Evolutionary conservation across 2,797 vertebrate genomes (phyloP).

Genomic region (Cryptoprocta ferox): DNA sequence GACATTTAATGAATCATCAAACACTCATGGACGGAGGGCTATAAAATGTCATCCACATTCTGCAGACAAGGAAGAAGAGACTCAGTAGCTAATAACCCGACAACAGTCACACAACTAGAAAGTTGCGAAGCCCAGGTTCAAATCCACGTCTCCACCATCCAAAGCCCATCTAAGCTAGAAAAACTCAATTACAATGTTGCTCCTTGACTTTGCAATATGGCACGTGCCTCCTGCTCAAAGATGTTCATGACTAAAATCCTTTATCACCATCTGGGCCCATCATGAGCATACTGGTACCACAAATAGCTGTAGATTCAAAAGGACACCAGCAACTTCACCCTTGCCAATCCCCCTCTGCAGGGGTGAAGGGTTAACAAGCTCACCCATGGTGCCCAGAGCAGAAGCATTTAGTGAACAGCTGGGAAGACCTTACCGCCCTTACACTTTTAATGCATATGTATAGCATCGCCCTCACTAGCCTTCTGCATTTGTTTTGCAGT

Average conservation of each 20-base stretch:
- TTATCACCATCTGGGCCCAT: slow-evolving; percentile 33
- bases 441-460: rapidly evolving
- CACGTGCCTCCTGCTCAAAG: neutral
- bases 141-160: neutral
- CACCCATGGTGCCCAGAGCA: neutral
- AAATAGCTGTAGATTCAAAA: slow-evolving; percentile 41
- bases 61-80: neutral
- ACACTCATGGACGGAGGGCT: rapidly evolving
- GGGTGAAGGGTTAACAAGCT: slow-evolving; percentile 47
- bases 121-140: neutral
- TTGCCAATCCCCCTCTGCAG: neutral
- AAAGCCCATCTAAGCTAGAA: neutral
- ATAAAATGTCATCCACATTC: rapidly evolving
- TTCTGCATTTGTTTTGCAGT: neutral
- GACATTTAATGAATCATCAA: neutral
- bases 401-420: neutral
- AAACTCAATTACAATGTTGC: neutral
- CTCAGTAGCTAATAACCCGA: neutral
- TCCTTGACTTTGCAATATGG: neutral
- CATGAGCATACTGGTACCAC: neutral
- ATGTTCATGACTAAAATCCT: neutral
- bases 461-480: neutral
- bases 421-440: neutral
- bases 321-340: neutral
- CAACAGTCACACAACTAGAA: neutral